These are phyloP conservation scores for Drosophila longiperda DNA, from an alignment of 2,888 invertebrate genomes.

Conservation along the genomic window DNA sequence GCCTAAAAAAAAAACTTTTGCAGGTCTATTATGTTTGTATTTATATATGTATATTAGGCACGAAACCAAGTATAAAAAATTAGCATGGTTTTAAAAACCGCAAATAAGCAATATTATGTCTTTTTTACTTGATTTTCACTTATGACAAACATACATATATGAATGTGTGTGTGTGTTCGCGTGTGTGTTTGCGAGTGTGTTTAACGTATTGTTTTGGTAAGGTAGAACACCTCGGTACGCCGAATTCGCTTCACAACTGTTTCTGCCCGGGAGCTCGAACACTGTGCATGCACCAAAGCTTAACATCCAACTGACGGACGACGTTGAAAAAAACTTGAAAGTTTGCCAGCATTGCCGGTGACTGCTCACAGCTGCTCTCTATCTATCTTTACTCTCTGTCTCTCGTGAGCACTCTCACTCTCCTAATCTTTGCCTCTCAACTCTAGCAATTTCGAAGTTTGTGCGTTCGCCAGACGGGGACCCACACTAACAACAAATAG, in stretches of 20 bases:
- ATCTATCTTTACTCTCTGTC: constrained; percentile 11
- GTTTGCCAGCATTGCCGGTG: constrained; percentile 52
- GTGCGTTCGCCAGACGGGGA: constrained; percentile 32
- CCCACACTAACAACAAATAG: constrained; percentile 32
- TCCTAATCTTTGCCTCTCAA: constrained; percentile 1
- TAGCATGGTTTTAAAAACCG: constrained; percentile 39
- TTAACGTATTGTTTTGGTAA: constrained; percentile 48
- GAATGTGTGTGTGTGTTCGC: constrained; percentile 10
- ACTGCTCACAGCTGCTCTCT: constrained; percentile 30
- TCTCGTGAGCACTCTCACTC: constrained; percentile 21
- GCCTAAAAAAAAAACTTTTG: constrained; percentile 25
- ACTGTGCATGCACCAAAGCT: constrained; percentile 78
- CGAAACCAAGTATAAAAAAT: constrained; percentile 31
- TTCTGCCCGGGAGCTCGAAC: constrained; percentile 53
- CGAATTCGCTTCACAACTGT: constrained; percentile 55
- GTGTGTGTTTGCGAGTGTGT: constrained; percentile 20
- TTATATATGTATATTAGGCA: constrained; percentile 12
- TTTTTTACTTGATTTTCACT: constrained; percentile 15
- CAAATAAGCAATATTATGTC: constrained; percentile 26
- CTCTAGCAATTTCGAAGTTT: constrained; percentile 56
- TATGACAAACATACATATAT: constrained; percentile 10
- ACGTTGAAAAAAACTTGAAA: constrained; percentile 65
- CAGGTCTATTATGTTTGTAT: constrained; percentile 2
- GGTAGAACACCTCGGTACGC: constrained; percentile 66
- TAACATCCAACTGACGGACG: constrained; percentile 79